Evolutionary conservation across 2,113 vertebrate species (phyloP).

Genomic region (Bos javanicus): DNA sequence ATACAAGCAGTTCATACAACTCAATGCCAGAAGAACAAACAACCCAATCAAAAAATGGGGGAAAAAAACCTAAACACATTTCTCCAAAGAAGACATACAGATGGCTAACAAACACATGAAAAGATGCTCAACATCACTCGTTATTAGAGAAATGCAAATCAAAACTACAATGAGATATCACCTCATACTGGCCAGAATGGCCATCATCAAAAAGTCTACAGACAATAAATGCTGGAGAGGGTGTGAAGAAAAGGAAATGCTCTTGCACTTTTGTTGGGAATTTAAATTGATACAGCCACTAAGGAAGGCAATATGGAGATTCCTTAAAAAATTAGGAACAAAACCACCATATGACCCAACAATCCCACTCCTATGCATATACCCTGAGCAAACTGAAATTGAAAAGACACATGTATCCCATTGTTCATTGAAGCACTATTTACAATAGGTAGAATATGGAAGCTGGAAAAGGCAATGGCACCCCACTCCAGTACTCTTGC

Average conservation of each 20-base stretch:
- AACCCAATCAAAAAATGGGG: background rate
- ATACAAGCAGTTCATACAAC: background rate
- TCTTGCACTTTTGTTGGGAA: background rate
- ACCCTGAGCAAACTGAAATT: background rate
- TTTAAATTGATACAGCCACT: background rate
- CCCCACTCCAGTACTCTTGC: no score
- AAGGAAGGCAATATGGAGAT: background rate
- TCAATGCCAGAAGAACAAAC: background rate
- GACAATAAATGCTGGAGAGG: background rate
- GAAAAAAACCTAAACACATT: background rate
- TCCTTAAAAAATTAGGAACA: background rate
- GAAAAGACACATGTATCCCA: background rate
- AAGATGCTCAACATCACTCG: background rate
- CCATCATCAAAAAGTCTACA: background rate
- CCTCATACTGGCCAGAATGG: background rate
- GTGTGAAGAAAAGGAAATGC: background rate
- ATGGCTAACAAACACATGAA: background rate
- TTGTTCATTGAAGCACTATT: background rate
- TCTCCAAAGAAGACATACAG: background rate
- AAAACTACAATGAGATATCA: background rate
- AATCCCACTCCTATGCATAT: background rate
- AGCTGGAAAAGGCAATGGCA: background rate
- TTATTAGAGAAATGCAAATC: background rate
- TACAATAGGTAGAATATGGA: background rate
- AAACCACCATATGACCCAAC: background rate